A percentile compares a stretch with the other conserved stretches of the same genome.
phyloP scores from a whole-genome alignment of 2,113 vertebrate species.

The Xiphias gladius region DNA sequence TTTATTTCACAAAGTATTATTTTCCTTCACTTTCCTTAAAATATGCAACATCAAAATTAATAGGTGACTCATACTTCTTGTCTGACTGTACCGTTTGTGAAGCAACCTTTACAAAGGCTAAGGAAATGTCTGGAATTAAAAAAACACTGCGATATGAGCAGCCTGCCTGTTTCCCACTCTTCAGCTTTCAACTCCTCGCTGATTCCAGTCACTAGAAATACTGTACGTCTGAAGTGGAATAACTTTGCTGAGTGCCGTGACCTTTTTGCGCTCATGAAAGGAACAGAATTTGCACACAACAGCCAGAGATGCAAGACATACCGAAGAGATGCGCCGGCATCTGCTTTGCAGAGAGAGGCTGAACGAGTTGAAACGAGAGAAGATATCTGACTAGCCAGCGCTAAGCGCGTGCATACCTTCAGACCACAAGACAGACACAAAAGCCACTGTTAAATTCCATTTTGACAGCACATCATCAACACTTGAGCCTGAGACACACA shows the following conservation, averaged over 20 bases:
- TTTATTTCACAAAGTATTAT: not conserved
- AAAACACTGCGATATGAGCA: conserved; percentile 54
- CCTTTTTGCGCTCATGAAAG: conserved; percentile 53
- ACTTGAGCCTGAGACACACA: accelerated
- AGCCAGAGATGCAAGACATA: conserved; percentile 1
- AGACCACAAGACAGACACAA: not conserved
- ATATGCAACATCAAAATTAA: conserved; percentile 25
- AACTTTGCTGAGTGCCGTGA: conserved; percentile 45
- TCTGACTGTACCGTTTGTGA: conserved; percentile 19
- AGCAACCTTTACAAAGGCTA: conserved; percentile 40
- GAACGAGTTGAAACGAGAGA: not conserved
- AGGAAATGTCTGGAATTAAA: conserved; percentile 52
- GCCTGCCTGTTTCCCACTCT: conserved; percentile 25
- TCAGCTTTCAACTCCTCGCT: conserved; percentile 33
- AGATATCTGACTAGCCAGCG: not conserved
- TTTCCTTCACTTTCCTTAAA: not conserved
- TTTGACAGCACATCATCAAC: conserved; percentile 39
- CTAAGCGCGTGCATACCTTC: not conserved
- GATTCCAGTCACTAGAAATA: conserved; percentile 32
- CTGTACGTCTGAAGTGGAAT: conserved; percentile 42
- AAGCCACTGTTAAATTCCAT: conserved; percentile 18
- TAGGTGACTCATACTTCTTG: conserved; percentile 33
- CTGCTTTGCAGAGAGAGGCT: not conserved
- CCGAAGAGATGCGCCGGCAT: not conserved
- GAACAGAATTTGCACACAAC: not conserved